These are phyloP conservation scores for Zeugodacus cucurbitae DNA, from an alignment of 1,140 invertebrate genomes.

Conservation along the genomic window DNA sequence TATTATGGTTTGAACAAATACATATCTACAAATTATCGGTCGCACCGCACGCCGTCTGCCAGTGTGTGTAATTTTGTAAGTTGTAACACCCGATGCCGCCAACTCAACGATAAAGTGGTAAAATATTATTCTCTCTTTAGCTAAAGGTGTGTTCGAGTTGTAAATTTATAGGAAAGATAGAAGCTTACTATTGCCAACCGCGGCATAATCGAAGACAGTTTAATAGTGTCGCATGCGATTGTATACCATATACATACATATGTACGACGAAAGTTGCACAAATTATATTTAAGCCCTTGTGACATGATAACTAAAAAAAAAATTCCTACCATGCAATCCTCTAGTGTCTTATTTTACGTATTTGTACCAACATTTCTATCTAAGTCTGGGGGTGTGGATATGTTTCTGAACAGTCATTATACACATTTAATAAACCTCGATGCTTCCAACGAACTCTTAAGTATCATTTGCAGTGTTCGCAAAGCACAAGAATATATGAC, in stretches of 20 bases:
- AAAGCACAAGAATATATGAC: background rate
- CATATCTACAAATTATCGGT: background rate
- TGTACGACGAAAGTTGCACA: too few species aligned
- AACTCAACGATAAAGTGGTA: background rate
- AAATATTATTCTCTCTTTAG: background rate
- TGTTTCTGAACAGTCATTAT: background rate
- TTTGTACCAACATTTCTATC: too few species aligned
- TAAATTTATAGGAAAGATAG: too few species aligned
- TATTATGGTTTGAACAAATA: background rate
- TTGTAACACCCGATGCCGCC: background rate
- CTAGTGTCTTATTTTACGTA: too few species aligned
- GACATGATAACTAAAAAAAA: background rate
- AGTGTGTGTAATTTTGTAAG: background rate
- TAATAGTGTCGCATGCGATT: too few species aligned
- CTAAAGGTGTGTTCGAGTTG: too few species aligned
- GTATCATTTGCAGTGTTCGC: background rate
- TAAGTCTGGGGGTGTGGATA: background rate
- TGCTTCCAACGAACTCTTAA: background rate
- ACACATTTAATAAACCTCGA: slow-evolving; percentile 10
- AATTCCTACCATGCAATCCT: too few species aligned
- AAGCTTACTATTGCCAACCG: too few species aligned
- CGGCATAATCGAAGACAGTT: too few species aligned
- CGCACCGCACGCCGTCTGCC: background rate
- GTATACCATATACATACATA: too few species aligned
- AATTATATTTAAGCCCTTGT: too few species aligned